These are phyloP conservation scores for Acromyrmex heyeri DNA, from an alignment of 1,140 invertebrate genomes.

Conservation along the genomic window DNA sequence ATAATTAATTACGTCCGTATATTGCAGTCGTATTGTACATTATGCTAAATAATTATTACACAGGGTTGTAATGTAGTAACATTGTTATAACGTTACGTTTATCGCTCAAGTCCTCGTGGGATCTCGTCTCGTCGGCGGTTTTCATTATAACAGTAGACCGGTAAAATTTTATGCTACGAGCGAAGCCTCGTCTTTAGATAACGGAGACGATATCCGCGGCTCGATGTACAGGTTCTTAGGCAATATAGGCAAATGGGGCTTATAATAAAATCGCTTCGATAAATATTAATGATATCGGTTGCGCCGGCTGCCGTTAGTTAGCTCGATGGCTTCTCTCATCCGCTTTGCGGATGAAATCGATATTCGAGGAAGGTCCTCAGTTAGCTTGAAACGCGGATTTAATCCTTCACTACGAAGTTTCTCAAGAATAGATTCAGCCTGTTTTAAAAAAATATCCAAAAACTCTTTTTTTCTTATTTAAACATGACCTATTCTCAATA, in stretches of 20 bases:
- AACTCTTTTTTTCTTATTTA: background rate
- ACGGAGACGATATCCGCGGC: conserved; percentile 42
- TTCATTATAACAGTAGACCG: conserved; percentile 49
- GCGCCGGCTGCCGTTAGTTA: conserved; percentile 41
- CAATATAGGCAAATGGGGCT: conserved; percentile 41
- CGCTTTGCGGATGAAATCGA: conserved; percentile 33
- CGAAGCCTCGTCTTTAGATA: conserved; percentile 6
- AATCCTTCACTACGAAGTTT: conserved; percentile 19
- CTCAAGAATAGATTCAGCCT: background rate
- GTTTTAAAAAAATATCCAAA: background rate
- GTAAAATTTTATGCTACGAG: conserved; percentile 53
- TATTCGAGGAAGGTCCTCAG: conserved; percentile 11
- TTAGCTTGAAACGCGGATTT: conserved; percentile 24
- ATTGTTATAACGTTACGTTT: conserved; percentile 28
- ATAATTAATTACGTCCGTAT: conserved; percentile 2
- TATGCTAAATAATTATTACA: conserved; percentile 38
- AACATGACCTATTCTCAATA: background rate
- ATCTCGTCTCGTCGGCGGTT: conserved; percentile 7
- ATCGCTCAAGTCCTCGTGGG: conserved; percentile 30
- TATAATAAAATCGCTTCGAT: conserved; percentile 62
- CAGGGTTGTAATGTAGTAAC: background rate
- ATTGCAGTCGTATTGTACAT: background rate
- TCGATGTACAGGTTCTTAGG: conserved; percentile 26
- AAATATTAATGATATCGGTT: conserved; percentile 60
- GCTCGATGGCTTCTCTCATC: conserved; percentile 33